Evolutionary conservation across 2,888 invertebrate species (phyloP).

Genomic region (Mimas tiliae): DNA sequence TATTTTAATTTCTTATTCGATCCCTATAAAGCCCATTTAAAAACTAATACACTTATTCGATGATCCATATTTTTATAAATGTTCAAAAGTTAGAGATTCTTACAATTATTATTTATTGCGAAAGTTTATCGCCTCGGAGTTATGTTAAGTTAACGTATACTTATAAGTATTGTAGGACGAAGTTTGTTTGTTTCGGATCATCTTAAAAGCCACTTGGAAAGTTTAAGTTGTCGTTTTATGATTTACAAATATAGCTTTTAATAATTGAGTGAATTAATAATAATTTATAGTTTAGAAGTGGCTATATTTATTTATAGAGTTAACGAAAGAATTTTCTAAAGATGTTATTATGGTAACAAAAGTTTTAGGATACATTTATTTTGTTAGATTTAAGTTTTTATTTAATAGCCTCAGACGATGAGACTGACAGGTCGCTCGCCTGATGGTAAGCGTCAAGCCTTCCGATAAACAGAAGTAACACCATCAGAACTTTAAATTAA

Average conservation of each 20-base stretch:
- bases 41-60: conserved; percentile 36
- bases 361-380: too few relatives aligned
- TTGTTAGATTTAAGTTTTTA: too few relatives aligned
- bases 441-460: too few relatives aligned
- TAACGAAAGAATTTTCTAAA: neutral
- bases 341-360: too few relatives aligned
- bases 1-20: too few relatives aligned
- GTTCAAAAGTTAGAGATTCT: conserved; percentile 29
- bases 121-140: conserved; percentile 33
- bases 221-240: conserved; percentile 32
- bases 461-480: too few relatives aligned
- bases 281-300: neutral
- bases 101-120: conserved; percentile 36
- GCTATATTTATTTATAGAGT: neutral
- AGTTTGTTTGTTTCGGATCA: conserved; percentile 49
- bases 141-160: conserved; percentile 44
- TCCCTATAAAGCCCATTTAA: conserved; percentile 21
- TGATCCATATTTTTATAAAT: conserved; percentile 32
- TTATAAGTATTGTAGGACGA: conserved; percentile 40
- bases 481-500: too few relatives aligned
- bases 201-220: conserved; percentile 44
- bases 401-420: too few relatives aligned
- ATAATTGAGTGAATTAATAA: conserved; percentile 26
- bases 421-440: too few relatives aligned
- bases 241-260: conserved; percentile 30